A percentile compares a stretch with the other conserved stretches of the same genome.
Conservation (phyloP, 64 coral and sea anemone genomes). For the Cladopsammia gracilis region DNA sequence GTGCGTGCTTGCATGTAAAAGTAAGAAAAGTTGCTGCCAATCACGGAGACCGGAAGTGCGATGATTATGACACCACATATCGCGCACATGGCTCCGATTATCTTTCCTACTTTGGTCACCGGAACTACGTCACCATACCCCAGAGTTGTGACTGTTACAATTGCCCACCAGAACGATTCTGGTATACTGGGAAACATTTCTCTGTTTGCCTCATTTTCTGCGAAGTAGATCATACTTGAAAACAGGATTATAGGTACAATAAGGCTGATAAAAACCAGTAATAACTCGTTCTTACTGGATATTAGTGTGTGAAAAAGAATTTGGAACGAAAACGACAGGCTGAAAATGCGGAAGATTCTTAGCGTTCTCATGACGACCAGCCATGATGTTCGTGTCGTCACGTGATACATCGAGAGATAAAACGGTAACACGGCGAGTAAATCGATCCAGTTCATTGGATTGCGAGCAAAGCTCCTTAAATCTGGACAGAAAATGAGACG, state of each 20-base stretch:
- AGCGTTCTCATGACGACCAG: slow-evolving; percentile 83
- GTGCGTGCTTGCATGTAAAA: slow-evolving; percentile 97
- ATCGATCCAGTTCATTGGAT: slow-evolving; percentile 98
- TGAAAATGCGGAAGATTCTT: slow-evolving; percentile 82
- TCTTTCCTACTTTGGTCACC: slow-evolving; percentile 93
- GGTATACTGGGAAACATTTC: slow-evolving; percentile 94
- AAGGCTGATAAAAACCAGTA: slow-evolving; percentile 87
- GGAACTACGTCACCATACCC: slow-evolving; percentile 98
- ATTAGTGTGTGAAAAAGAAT: slow-evolving; percentile 87
- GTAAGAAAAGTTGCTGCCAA: slow-evolving; percentile 96
- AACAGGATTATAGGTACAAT: slow-evolving; percentile 95
- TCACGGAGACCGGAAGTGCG: slow-evolving; percentile 97
- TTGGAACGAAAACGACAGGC: slow-evolving; percentile 96
- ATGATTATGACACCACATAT: slow-evolving; percentile 97
- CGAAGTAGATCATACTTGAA: slow-evolving; percentile 96
- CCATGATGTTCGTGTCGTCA: slow-evolving; percentile 79
- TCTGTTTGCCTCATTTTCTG: slow-evolving; percentile 90
- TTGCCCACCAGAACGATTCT: slow-evolving; percentile 99
- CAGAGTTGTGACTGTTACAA: slow-evolving; percentile 95
- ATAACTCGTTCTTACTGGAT: slow-evolving; percentile 92
- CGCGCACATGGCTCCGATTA: slow-evolving; percentile 94
- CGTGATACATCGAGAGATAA: slow-evolving; percentile 68
- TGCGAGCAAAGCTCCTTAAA: slow-evolving; percentile 56
- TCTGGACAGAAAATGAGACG: slow-evolving; percentile 85
- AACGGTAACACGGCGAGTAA: slow-evolving; percentile 89